Conservation (phyloP, 2,113 vertebrate genomes). For the Ceuthmochares aereus region DNA sequence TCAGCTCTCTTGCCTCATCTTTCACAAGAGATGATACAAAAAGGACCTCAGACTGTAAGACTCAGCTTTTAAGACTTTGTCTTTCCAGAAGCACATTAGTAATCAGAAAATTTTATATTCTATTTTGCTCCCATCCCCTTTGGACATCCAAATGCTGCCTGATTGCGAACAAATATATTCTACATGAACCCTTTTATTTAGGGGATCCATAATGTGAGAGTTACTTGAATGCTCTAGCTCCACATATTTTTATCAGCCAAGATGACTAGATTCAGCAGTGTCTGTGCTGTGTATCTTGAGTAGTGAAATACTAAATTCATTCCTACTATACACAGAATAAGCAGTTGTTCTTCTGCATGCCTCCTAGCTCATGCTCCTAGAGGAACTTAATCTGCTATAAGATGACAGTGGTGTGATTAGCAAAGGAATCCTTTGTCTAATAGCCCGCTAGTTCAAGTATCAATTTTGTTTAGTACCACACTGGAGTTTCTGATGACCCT, state of each 20-base stretch:
- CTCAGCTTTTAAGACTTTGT: neutral
- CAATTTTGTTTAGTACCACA: neutral
- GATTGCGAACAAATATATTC: neutral
- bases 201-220: neutral
- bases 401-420: neutral
- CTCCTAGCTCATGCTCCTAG: neutral
- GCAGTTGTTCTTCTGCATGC: neutral
- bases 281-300: neutral
- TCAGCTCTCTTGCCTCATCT: neutral
- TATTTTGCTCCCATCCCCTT: neutral
- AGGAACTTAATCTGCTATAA: neutral
- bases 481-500: neutral
- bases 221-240: neutral
- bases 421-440: neutral
- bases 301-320: neutral
- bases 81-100: neutral
- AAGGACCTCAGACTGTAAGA: neutral
- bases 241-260: neutral
- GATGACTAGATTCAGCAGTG: neutral
- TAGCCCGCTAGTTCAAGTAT: neutral
- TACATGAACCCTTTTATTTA: neutral
- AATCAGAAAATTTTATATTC: neutral
- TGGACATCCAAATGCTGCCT: neutral
- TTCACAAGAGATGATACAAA: neutral
- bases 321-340: neutral